phyloP scores from a whole-genome alignment of 1,140 invertebrate species.

The Megathymus violae region DNA sequence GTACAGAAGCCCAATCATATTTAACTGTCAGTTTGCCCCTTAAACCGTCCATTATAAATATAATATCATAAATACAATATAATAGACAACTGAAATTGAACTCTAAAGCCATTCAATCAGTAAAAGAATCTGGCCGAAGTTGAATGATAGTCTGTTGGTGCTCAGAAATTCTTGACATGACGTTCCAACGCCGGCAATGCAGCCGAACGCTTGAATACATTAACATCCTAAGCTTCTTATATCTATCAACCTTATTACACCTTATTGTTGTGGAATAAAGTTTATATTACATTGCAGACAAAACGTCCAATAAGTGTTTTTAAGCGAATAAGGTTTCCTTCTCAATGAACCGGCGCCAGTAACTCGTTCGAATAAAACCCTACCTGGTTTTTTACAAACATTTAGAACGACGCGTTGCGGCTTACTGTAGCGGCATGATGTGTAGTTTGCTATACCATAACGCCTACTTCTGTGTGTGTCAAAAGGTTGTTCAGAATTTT shows the following conservation, averaged over 20 bases:
- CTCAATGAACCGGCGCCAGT: constrained; percentile 48
- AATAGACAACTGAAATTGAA: constrained; percentile 36
- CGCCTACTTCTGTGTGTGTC: no score
- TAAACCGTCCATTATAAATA: constrained; percentile 35
- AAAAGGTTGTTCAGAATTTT: no score
- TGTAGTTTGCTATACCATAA: no score
- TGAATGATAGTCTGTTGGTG: constrained; percentile 44
- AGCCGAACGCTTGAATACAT: neutral
- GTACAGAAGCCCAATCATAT: constrained; percentile 43
- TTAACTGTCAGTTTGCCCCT: constrained; percentile 45
- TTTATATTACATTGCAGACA: neutral
- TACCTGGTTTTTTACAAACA: constrained; percentile 15
- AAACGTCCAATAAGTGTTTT: constrained; percentile 10
- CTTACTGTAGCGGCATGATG: constrained; percentile 12
- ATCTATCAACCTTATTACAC: neutral
- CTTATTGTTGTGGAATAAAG: neutral
- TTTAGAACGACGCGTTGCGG: constrained; percentile 1
- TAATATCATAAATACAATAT: constrained; percentile 33
- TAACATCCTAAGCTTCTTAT: constrained; percentile 4
- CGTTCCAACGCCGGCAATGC: constrained; percentile 23
- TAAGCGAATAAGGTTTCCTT: constrained; percentile 32
- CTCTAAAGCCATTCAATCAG: constrained; percentile 30
- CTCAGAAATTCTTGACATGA: constrained; percentile 46
- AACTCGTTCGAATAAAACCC: constrained; percentile 37
- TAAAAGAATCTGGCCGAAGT: constrained; percentile 41